phyloP scores from a whole-genome alignment of 2,113 vertebrate genomes.

The Corvus hawaiiensis region DNA sequence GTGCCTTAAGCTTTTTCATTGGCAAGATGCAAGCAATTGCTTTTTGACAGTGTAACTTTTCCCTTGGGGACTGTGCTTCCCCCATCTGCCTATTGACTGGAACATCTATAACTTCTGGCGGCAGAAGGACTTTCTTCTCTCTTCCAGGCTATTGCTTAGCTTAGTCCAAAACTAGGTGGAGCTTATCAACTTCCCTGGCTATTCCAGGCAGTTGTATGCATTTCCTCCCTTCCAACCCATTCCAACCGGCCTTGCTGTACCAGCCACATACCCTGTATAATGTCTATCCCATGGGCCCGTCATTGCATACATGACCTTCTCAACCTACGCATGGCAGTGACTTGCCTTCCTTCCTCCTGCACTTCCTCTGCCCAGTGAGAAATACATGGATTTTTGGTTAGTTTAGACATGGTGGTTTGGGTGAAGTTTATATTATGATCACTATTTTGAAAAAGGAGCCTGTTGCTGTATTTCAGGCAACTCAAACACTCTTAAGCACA shows the following conservation, averaged over 20 bases:
- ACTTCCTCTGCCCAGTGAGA: neutral
- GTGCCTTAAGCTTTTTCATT: neutral
- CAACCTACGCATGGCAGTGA: accelerated
- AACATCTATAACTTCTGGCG: neutral
- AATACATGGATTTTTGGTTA: neutral
- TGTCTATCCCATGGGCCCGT: accelerated
- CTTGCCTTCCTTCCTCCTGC: neutral
- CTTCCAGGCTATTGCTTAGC: neutral
- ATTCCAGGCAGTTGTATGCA: neutral
- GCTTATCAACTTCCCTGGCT: accelerated
- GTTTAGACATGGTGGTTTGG: neutral
- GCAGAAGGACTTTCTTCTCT: neutral
- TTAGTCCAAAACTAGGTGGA: neutral
- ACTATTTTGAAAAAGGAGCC: neutral
- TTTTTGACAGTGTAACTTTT: neutral
- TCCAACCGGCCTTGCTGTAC: neutral
- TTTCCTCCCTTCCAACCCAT: neutral
- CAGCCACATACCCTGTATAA: neutral
- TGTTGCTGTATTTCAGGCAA: neutral
- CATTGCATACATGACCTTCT: neutral
- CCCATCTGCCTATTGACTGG: neutral
- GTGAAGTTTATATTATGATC: neutral
- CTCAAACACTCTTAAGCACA: neutral
- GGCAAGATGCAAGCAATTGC: neutral
- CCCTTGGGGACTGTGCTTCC: neutral